Conservation (phyloP, 2,888 invertebrate genomes). For the Protonemura montana region DNA sequence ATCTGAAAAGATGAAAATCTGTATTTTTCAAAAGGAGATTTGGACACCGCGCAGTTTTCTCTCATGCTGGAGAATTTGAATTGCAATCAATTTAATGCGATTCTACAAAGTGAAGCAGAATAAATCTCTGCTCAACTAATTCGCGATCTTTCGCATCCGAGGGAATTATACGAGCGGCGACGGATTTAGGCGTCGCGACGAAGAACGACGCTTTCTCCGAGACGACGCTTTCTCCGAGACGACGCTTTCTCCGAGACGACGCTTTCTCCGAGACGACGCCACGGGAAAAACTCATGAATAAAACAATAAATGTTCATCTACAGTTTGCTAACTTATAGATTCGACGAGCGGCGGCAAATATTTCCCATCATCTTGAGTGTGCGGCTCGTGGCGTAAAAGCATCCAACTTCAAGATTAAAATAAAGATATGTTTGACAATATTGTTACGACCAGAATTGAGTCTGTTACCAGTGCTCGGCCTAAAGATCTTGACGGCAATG, state of each 20-base stretch:
- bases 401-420: not conserved
- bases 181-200: not conserved
- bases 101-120: not conserved
- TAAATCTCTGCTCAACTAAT: not conserved
- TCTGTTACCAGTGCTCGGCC: no score
- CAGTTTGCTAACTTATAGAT: not conserved
- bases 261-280: not conserved
- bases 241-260: not conserved
- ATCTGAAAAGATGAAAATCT: not conserved
- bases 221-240: not conserved
- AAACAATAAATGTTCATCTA: not conserved
- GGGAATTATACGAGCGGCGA: not conserved
- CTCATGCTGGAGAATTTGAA: not conserved
- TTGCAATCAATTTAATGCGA: not conserved
- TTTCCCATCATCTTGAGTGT: not conserved
- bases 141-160: not conserved
- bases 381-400: not conserved
- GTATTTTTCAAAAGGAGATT: not conserved
- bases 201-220: not conserved
- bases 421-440: not conserved
- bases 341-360: not conserved
- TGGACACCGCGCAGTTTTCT: no score
- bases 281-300: not conserved
- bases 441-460: not conserved
- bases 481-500: no score